Conservation (phyloP, 2,888 invertebrate genomes). For the Eupithecia pulchellata region DNA sequence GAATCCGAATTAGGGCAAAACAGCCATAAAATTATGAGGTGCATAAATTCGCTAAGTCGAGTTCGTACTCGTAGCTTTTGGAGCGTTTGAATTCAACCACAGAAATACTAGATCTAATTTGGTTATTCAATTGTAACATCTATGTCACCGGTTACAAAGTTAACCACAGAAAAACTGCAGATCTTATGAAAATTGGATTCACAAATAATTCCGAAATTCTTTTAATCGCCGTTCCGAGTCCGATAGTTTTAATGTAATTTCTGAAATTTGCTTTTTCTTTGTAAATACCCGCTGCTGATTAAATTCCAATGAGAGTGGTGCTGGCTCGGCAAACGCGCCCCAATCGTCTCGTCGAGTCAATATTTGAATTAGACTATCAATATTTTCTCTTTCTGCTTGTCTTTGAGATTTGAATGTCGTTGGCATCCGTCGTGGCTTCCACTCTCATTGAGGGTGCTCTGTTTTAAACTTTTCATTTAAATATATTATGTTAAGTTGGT, state of each 20-base stretch:
- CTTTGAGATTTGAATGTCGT: conserved; percentile 11
- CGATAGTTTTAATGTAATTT: conserved; percentile 23
- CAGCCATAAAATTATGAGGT: neutral
- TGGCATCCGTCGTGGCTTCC: neutral
- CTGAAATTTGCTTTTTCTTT: neutral
- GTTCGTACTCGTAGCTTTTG: neutral
- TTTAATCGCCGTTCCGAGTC: neutral
- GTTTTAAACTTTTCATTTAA: neutral
- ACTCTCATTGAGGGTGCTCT: neutral
- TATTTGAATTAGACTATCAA: conserved; percentile 21
- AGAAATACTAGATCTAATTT: too few relatives aligned
- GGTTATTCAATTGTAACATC: too few relatives aligned
- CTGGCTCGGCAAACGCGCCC: conserved; percentile 7
- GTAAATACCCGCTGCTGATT: conserved; percentile 24
- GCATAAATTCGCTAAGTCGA: neutral
- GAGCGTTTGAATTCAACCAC: neutral
- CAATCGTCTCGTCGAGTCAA: conserved; percentile 20
- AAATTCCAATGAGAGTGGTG: conserved; percentile 15
- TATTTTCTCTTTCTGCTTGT: conserved; percentile 16
- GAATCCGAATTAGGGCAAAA: neutral
- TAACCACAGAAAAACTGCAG: neutral
- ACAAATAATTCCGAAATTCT: neutral
- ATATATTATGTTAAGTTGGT: neutral
- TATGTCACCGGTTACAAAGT: too few relatives aligned
- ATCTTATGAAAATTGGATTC: neutral